Percentiles rank a stretch among this genome's conserved stretches.
phyloP scores from a whole-genome alignment of 2,113 vertebrate genomes.

The Macquaria australasica region DNA sequence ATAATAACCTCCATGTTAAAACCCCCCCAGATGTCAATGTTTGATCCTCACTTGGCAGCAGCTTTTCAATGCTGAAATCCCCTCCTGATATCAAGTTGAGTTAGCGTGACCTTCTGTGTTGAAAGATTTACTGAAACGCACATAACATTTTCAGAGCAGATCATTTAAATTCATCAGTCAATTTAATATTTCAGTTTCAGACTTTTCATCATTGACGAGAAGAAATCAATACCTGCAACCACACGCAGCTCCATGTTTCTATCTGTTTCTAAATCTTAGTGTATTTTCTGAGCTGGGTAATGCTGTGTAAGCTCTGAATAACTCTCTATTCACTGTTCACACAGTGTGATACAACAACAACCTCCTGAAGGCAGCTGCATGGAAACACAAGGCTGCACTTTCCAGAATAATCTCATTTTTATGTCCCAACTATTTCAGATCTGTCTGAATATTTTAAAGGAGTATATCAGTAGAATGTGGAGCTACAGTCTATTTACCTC shows the following conservation, averaged over 20 bases:
- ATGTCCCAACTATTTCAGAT: neutral
- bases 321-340: constrained; percentile 1
- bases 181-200: neutral
- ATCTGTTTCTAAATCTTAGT: constrained; percentile 30
- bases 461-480: too few species aligned
- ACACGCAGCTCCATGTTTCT: neutral
- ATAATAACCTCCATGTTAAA: neutral
- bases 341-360: neutral
- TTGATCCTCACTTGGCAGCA: neutral
- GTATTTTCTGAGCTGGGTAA: constrained; percentile 29
- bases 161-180: too few species aligned
- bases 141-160: neutral
- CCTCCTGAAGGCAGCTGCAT: neutral
- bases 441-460: neutral
- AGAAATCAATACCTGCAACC: too few species aligned
- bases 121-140: neutral
- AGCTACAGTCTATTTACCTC: neutral
- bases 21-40: neutral
- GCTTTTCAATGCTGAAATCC: neutral
- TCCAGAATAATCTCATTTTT: neutral
- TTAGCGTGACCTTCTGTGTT: neutral
- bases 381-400: neutral
- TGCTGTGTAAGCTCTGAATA: constrained; percentile 42
- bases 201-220: too few species aligned
- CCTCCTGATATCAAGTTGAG: neutral